Base-by-base conservation (phyloP, 64 coral and sea anemone species). In the Dendrophyllia cribrosa region DNA sequence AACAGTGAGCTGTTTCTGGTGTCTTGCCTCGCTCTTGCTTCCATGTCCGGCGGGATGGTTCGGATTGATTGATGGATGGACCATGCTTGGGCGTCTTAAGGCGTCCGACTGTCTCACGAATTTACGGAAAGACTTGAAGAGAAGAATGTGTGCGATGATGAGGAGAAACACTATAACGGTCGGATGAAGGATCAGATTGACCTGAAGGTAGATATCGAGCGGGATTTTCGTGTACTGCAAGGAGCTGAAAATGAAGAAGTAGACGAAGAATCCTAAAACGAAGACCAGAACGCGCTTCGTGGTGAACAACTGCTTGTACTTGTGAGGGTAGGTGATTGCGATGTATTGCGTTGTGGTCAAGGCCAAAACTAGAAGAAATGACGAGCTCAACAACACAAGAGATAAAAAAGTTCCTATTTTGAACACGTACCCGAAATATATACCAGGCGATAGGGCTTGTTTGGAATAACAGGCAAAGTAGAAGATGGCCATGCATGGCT, bases 311-410 rank as follows among this genome's bases (percentile, higher is more conserved):
- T 78, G 22, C 51, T 90, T 93, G 68, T 96, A 96, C 21, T 88
- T 93, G 81, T 96, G 91, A 46, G 95, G 95, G 14, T 75, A 90
- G 16, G 86, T 90, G 16, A 96, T 90, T 22, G 95, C 95, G 21
- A 96, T 86, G 52, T 90, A 93, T 72, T 96, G 95, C 0, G 95
- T 94, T 48, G 86, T 94, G 0, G 95, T 89, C 51, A 96, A 70
- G 7, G 88, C 91, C 3, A 96, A 61, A 12, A 96, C 80, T n/a
- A 96, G 86, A 19, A 94, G 23, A 51, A 94, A 96, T 0, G 95
- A 96, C 0, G 95, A 79, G 69, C 95, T 96, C 3, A 96, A 65
- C 3, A 88, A 83, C 20, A 96, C 71, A 17, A 92, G 78, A 1
- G 95, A 96, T 14, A 94, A 43, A 19, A 93, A 83, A 16, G 64